Percentiles rank a stretch among this genome's conserved stretches.
Conservation (phyloP, 2,113 vertebrate genomes). For the Aramus guarauna region DNA sequence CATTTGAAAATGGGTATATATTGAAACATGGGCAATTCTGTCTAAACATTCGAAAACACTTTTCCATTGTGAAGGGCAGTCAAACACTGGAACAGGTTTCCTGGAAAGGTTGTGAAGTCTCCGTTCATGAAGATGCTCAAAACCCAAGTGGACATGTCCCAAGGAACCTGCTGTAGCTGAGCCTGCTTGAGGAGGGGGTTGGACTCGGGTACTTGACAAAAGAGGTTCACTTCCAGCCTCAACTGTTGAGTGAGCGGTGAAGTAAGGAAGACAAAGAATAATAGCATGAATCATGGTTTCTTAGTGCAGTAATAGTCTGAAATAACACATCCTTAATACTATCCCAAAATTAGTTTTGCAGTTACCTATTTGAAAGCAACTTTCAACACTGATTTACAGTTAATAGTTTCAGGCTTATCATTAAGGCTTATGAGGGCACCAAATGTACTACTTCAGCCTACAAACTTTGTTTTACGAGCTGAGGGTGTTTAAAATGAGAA, state of each 20-base stretch:
- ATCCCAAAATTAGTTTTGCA: neutral
- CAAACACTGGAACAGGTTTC: neutral
- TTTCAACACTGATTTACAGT: neutral
- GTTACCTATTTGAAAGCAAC: neutral
- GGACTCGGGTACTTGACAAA: fast-evolving
- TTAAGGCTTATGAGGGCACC: neutral
- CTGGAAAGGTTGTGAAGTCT: neutral
- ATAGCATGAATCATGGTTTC: neutral
- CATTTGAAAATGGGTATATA: neutral
- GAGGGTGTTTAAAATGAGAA: neutral
- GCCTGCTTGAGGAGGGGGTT: neutral
- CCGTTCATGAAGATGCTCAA: neutral
- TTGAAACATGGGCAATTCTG: neutral
- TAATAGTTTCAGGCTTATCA: neutral
- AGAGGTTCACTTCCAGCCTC: neutral
- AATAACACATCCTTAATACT: too few species aligned
- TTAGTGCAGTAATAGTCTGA: too few species aligned
- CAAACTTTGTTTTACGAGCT: neutral
- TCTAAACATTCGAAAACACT: neutral
- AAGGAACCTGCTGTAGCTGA: neutral
- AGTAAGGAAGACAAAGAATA: neutral
- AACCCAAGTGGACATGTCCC: fast-evolving
- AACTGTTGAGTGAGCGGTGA: neutral
- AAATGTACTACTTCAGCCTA: neutral
- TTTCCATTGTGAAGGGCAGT: neutral